Evolutionary conservation across 2,113 vertebrate genomes (phyloP).

Genomic region (Platanista minor): DNA sequence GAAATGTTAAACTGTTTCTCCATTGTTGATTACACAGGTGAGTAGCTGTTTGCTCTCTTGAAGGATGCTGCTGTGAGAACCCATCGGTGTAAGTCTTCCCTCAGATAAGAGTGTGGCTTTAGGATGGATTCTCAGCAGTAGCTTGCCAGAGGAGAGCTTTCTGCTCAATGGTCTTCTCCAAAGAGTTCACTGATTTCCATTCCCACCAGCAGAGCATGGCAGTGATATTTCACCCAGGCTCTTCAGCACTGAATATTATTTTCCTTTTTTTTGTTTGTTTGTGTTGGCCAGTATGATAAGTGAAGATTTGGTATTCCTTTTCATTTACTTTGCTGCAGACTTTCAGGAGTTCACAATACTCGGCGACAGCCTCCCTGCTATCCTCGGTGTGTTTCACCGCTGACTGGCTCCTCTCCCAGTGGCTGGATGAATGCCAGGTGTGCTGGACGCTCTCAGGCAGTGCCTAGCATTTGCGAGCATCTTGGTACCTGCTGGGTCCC

Average conservation of each 20-base stretch:
- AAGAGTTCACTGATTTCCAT: fast-evolving
- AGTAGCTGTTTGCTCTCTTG: neutral
- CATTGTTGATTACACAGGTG: neutral
- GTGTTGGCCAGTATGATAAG: neutral
- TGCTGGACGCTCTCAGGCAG: fast-evolving
- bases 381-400: no score
- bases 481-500: neutral
- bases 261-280: neutral
- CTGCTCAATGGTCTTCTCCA: neutral
- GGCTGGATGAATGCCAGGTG: fast-evolving
- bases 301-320: fast-evolving
- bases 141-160: neutral
- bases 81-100: fast-evolving
- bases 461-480: fast-evolving
- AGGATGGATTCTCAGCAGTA: neutral
- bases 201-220: fast-evolving
- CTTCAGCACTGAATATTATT: neutral
- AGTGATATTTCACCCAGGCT: neutral
- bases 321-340: neutral
- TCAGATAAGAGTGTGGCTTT: fast-evolving
- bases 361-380: fast-evolving
- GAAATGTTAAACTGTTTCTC: neutral
- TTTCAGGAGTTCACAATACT: fast-evolving
- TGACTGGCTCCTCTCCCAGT: neutral
- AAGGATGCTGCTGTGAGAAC: neutral